Percentiles rank a stretch among this genome's conserved stretches.
Conservation (phyloP, 2,797 vertebrate species). For the Echeneis naucrates region DNA sequence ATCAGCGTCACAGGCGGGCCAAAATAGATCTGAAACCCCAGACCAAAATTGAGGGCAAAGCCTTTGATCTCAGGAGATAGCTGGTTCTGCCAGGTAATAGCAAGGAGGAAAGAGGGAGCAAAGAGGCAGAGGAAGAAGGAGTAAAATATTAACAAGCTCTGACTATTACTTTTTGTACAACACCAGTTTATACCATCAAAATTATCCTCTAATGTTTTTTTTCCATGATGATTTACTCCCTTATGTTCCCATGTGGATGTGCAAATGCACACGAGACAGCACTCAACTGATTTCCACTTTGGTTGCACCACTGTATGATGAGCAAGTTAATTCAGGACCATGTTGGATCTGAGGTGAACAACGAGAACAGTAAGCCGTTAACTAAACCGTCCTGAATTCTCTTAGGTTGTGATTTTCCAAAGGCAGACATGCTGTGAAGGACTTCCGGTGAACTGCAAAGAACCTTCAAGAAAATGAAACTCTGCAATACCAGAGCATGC, state of each 20-base stretch:
- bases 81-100: constrained; percentile 27
- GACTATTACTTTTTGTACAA: constrained; percentile 7
- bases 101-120: constrained; percentile 13
- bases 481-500: not conserved
- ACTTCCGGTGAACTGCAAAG: not conserved
- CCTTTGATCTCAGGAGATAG: constrained; percentile 57
- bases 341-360: constrained; percentile 19
- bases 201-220: constrained; percentile 43
- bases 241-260: constrained; percentile 3
- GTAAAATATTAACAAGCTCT: constrained; percentile 13
- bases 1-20: constrained; percentile 20
- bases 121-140: constrained; percentile 10
- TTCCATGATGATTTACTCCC: constrained; percentile 54
- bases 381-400: constrained; percentile 2
- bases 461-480: not conserved
- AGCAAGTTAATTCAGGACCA: constrained; percentile 33
- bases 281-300: constrained; percentile 34
- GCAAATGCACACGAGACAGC: constrained; percentile 30
- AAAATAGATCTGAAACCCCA: constrained; percentile 32
- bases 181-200: constrained; percentile 26
- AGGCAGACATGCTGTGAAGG: not conserved
- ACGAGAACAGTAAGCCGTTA: not conserved
- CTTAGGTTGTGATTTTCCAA: not conserved
- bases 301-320: constrained; percentile 45
- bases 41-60: constrained; percentile 62